These are phyloP conservation scores for Mechanitis mazaeus DNA, from an alignment of 2,888 invertebrate genomes.

Conservation along the genomic window DNA sequence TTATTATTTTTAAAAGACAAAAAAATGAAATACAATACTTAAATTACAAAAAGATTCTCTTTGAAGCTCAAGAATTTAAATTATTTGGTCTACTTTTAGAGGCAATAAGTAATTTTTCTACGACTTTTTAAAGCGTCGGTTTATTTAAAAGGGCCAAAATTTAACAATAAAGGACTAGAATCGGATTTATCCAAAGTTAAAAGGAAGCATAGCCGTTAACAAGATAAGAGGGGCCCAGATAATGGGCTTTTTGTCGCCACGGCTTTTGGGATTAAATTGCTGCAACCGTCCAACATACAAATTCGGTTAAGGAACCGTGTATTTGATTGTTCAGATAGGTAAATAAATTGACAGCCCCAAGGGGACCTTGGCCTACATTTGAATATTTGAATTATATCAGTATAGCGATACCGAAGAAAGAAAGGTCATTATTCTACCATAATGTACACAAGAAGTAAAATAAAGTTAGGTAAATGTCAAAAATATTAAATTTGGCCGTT, in stretches of 20 bases:
- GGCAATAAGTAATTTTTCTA: constrained; percentile 18
- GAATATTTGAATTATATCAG: neutral
- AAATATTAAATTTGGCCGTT: too few relatives aligned
- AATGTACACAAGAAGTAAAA: too few relatives aligned
- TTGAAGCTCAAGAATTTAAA: neutral
- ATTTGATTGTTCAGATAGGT: constrained; percentile 8
- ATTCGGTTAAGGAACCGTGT: constrained; percentile 21
- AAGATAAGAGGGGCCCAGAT: constrained; percentile 59
- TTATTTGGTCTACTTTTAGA: neutral
- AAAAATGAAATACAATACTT: too few relatives aligned
- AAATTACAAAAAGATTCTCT: constrained; percentile 3
- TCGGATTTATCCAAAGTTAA: constrained; percentile 52
- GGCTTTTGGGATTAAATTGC: constrained; percentile 42
- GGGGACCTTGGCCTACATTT: neutral
- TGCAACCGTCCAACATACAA: constrained; percentile 25
- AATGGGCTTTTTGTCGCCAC: constrained; percentile 62
- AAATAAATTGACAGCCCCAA: neutral
- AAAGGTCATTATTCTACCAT: neutral
- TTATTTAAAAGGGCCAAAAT: constrained; percentile 20
- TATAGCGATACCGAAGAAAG: too few relatives aligned
- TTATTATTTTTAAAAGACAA: too few relatives aligned
- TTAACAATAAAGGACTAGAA: constrained; percentile 30
- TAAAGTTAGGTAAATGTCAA: too few relatives aligned
- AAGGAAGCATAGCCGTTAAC: constrained; percentile 56
- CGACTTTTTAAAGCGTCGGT: constrained; percentile 18